Evolutionary conservation across 2,888 invertebrate genomes (phyloP).

Genomic region (Cataglyphis livida): DNA sequence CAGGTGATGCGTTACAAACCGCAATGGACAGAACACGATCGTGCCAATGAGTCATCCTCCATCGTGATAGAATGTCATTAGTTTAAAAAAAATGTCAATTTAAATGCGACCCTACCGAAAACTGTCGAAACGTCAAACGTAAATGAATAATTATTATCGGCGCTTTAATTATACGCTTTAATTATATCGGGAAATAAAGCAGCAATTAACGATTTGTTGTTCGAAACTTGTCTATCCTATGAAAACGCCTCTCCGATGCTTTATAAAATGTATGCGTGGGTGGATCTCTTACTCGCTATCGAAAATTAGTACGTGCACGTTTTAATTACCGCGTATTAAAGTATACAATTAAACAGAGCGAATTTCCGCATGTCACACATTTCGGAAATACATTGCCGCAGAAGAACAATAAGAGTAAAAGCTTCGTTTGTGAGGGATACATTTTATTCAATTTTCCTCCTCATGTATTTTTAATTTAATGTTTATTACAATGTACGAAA

Average conservation of each 20-base stretch:
- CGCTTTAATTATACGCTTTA: conserved; percentile 74
- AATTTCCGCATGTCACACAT: conserved; percentile 31
- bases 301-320: conserved; percentile 35
- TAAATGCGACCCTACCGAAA: conserved; percentile 9
- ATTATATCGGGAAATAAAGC: conserved; percentile 62
- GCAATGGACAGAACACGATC: conserved; percentile 32
- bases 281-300: conserved; percentile 23
- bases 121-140: conserved; percentile 45
- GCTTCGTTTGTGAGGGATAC: background rate
- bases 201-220: conserved; percentile 67
- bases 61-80: conserved; percentile 40
- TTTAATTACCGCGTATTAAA: conserved; percentile 24
- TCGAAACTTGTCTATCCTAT: conserved; percentile 9
- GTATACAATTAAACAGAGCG: conserved; percentile 36
- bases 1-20: conserved; percentile 37
- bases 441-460: conserved; percentile 2
- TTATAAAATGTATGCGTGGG: conserved; percentile 32
- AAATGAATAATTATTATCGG: conserved; percentile 77
- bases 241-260: conserved; percentile 29
- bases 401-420: conserved; percentile 21
- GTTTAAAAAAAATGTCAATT: conserved; percentile 43
- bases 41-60: conserved; percentile 65
- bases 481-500: background rate
- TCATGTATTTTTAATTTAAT: background rate
- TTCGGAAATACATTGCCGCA: background rate